Conservation (phyloP, 2,797 vertebrate genomes). For the Platyrinchus mystaceus region DNA sequence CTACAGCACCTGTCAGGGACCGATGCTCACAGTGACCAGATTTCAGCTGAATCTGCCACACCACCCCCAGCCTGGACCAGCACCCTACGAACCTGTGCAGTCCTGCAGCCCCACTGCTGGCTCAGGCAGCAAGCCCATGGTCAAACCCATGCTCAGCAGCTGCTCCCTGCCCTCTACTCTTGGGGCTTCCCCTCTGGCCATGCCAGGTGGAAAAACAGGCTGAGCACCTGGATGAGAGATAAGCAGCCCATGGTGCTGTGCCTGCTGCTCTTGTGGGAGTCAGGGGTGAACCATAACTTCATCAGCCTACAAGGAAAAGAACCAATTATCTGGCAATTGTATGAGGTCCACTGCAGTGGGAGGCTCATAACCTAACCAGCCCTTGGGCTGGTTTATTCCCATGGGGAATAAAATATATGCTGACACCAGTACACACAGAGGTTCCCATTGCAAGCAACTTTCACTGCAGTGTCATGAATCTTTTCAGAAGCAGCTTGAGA, state of each 20-base stretch:
- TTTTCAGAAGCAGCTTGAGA: conserved; percentile 67
- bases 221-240: background rate
- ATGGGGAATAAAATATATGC: conserved; percentile 56
- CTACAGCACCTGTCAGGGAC: background rate
- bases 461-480: conserved; percentile 64
- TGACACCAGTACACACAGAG: conserved; percentile 56
- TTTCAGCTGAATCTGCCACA: background rate
- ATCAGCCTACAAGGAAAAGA: conserved; percentile 17
- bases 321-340: conserved; percentile 21
- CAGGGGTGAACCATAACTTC: conserved; percentile 28
- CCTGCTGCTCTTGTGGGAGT: background rate
- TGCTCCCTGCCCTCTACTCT: background rate
- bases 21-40: background rate
- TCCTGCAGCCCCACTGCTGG: background rate
- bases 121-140: background rate
- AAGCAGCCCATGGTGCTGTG: background rate
- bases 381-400: background rate
- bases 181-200: background rate
- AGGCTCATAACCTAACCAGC: conserved; percentile 49
- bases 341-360: conserved; percentile 31
- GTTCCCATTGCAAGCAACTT: conserved; percentile 60
- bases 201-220: background rate
- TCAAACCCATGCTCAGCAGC: background rate
- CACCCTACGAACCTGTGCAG: background rate
- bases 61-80: background rate